Evolutionary conservation across 1,140 invertebrate species (phyloP).

Genomic region (Drosophila sturtevanti): DNA sequence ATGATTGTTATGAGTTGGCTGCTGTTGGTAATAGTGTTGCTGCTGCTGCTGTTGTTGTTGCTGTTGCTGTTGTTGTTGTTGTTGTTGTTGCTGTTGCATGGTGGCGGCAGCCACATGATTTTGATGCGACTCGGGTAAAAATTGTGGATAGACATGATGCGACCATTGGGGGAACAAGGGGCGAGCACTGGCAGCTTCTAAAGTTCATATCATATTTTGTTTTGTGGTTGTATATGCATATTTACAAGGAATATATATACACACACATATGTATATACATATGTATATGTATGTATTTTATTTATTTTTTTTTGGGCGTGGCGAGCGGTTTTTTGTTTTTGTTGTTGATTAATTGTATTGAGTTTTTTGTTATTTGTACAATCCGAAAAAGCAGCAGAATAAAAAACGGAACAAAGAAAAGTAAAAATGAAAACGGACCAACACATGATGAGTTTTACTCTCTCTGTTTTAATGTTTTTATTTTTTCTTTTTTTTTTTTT

Average conservation of each 20-base stretch:
- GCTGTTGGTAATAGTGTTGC: slow-evolving; percentile 57
- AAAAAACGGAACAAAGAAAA: slow-evolving; percentile 80
- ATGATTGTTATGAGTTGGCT: slow-evolving; percentile 58
- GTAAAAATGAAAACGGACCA: slow-evolving; percentile 72
- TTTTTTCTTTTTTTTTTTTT: slow-evolving; percentile 41
- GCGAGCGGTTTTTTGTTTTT: slow-evolving; percentile 42
- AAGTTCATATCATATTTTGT: slow-evolving; percentile 5
- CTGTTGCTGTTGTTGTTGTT: slow-evolving; percentile 61
- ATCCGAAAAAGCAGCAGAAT: slow-evolving; percentile 83
- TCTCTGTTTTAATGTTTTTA: slow-evolving; percentile 26
- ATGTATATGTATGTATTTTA: neutral
- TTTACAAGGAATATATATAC: slow-evolving; percentile 23
- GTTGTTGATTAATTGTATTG: slow-evolving; percentile 22
- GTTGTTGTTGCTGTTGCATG: slow-evolving; percentile 80
- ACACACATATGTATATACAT: no score
- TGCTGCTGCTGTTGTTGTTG: slow-evolving; percentile 56
- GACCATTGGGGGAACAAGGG: slow-evolving; percentile 96
- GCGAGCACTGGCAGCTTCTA: slow-evolving; percentile 83
- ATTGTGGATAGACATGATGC: slow-evolving; percentile 95
- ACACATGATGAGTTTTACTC: slow-evolving; percentile 52
- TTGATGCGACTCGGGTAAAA: slow-evolving; percentile 93
- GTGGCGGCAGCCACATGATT: slow-evolving; percentile 86
- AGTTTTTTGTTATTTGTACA: slow-evolving; percentile 51
- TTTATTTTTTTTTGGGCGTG: slow-evolving; percentile 22
- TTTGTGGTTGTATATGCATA: slow-evolving; percentile 11